phyloP scores from a whole-genome alignment of 2,888 invertebrate species.

The Oxystoma pomonae region DNA sequence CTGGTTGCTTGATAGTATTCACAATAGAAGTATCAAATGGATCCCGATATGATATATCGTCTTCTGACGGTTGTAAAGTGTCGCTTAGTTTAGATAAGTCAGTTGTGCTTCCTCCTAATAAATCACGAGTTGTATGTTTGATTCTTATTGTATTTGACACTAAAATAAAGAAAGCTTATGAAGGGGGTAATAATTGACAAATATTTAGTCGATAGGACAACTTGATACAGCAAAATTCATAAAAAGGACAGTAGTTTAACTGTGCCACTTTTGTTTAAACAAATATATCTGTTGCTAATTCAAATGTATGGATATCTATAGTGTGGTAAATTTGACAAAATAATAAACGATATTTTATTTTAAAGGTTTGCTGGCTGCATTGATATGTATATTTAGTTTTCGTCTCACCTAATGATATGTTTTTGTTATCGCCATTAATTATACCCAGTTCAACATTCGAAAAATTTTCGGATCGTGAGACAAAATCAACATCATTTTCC shows the following conservation, averaged over 20 bases:
- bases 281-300: too few relatives aligned
- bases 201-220: too few relatives aligned
- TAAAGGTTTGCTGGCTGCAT: too few relatives aligned
- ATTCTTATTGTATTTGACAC: not conserved
- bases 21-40: conserved; percentile 85
- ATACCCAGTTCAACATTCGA: not conserved
- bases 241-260: too few relatives aligned
- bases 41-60: conserved; percentile 62
- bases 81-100: conserved; percentile 68
- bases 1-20: conserved; percentile 66
- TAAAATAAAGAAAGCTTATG: not conserved
- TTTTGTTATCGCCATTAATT: not conserved
- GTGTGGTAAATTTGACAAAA: too few relatives aligned
- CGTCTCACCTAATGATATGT: not conserved
- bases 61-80: conserved; percentile 56
- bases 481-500: conserved; percentile 52
- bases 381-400: too few relatives aligned
- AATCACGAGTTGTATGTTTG: conserved; percentile 53
- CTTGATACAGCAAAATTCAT: too few relatives aligned
- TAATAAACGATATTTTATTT: too few relatives aligned
- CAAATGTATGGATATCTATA: too few relatives aligned
- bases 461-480: conserved; percentile 61
- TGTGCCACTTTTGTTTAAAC: too few relatives aligned
- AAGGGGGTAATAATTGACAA: not conserved
- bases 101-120: conserved; percentile 72